phyloP scores from a whole-genome alignment of 2,113 vertebrate genomes.

The Naja naja region DNA sequence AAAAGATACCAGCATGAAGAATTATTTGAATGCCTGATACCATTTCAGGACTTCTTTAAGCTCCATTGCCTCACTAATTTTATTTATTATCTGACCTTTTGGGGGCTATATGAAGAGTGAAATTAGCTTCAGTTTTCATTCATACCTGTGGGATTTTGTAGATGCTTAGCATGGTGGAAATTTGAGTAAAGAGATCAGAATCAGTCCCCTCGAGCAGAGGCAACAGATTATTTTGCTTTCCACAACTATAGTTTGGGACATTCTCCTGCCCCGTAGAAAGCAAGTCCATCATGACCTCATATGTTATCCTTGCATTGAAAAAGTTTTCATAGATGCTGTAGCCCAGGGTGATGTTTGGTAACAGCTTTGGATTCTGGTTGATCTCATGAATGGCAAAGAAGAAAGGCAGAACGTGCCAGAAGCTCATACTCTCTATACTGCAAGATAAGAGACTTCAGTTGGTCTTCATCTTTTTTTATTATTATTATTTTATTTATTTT shows the following conservation, averaged over 20 bases:
- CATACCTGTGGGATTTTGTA: not conserved
- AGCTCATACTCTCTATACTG: not conserved
- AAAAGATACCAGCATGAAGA: not conserved
- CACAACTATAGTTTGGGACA: not conserved
- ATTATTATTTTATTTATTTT: no score
- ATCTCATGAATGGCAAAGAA: not conserved
- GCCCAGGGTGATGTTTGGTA: not conserved
- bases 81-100: not conserved
- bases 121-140: not conserved
- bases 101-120: not conserved
- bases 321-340: not conserved
- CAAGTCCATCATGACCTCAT: not conserved
- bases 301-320: not conserved
- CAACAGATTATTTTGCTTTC: not conserved
- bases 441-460: not conserved
- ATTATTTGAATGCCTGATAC: not conserved
- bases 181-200: not conserved
- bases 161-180: not conserved
- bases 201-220: not conserved
- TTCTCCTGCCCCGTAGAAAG: not conserved
- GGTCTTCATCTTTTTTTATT: no score
- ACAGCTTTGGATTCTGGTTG: not conserved
- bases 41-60: not conserved
- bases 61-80: not conserved
- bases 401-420: not conserved